Evolutionary conservation across 2,797 vertebrate species (phyloP).

Genomic region (Huso huso): DNA sequence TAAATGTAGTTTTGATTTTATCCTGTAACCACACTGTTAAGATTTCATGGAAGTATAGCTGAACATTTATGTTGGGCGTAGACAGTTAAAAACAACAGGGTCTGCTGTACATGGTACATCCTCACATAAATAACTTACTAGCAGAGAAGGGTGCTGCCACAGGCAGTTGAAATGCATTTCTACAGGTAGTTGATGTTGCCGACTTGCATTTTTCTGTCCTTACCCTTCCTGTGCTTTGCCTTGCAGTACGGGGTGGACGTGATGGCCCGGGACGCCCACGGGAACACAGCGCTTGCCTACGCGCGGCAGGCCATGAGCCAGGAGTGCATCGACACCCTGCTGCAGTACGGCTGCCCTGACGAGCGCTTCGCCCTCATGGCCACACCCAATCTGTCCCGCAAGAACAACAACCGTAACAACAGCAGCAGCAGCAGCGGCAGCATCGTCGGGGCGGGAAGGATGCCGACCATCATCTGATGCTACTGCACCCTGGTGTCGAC

Average conservation of each 20-base stretch:
- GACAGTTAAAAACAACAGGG: too few relatives aligned
- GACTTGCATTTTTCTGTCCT: too few relatives aligned
- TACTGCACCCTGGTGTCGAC: not conserved
- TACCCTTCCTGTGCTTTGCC: too few relatives aligned
- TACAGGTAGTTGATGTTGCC: too few relatives aligned
- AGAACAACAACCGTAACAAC: constrained; percentile 61
- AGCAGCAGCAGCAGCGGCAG: constrained; percentile 76
- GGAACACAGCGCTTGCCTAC: constrained; percentile 88
- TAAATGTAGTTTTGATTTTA: too few relatives aligned
- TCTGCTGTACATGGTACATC: too few relatives aligned
- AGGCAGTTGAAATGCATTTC: too few relatives aligned
- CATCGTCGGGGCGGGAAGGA: constrained; percentile 50
- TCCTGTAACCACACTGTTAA: too few relatives aligned
- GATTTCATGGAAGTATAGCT: too few relatives aligned
- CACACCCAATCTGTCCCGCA: constrained; percentile 86
- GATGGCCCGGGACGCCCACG: constrained; percentile 83
- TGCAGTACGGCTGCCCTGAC: constrained; percentile 90
- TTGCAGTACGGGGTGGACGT: constrained; percentile 83
- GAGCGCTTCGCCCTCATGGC: constrained; percentile 88
- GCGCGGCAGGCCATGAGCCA: constrained; percentile 84
- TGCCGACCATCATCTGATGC: constrained; percentile 65
- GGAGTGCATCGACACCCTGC: constrained; percentile 83
- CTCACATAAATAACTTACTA: too few relatives aligned
- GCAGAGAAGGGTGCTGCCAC: too few relatives aligned
- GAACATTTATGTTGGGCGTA: too few relatives aligned